phyloP scores from a whole-genome alignment of 2,797 vertebrate species.

The Myotis vivesi region DNA sequence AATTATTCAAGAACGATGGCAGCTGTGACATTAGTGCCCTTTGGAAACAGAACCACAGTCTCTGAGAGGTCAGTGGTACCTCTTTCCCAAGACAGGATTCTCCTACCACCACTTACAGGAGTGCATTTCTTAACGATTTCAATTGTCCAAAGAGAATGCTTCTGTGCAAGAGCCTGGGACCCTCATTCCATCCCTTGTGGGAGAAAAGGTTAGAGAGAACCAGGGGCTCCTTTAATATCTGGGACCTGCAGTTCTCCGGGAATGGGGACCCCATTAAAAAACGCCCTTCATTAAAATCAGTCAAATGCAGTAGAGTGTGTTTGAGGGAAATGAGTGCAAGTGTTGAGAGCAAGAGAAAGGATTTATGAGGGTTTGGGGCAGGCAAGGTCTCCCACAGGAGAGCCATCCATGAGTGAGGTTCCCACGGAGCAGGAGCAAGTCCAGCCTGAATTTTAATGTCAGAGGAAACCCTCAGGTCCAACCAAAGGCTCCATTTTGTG shows the following conservation, averaged over 20 bases:
- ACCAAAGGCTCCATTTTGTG: background rate
- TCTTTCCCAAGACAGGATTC: background rate
- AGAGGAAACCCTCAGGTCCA: background rate
- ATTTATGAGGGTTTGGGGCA: background rate
- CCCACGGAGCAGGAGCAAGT: background rate
- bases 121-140: background rate
- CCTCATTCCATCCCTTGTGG: background rate
- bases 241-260: background rate
- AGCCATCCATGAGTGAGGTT: background rate
- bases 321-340: background rate
- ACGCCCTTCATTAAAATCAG: background rate
- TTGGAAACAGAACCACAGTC: background rate
- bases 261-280: background rate
- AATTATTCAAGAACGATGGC: background rate
- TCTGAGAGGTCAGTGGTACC: background rate
- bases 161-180: background rate
- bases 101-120: background rate
- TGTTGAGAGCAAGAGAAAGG: background rate
- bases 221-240: background rate
- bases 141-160: background rate
- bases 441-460: background rate
- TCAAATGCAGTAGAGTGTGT: background rate
- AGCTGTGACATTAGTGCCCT: background rate
- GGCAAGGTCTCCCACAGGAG: background rate
- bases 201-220: background rate